Evolutionary conservation across 35 echinoderm and acorn worm genomes (phyloP).

Genomic region (Apostichopus parvimensis): DNA sequence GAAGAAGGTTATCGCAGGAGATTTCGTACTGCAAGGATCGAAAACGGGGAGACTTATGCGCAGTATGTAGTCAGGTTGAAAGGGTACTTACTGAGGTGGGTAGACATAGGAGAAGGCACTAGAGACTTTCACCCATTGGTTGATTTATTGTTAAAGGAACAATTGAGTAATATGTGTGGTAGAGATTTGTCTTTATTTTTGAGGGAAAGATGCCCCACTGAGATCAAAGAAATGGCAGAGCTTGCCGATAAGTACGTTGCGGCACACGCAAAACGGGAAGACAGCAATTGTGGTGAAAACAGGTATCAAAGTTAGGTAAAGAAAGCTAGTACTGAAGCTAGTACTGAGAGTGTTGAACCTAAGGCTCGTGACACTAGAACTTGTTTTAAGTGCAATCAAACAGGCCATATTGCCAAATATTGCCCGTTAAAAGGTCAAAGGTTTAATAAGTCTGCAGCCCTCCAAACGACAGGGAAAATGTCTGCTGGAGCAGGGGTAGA

Average conservation of each 20-base stretch:
- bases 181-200: conserved; percentile 53
- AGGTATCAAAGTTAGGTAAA: no score
- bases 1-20: conserved; percentile 60
- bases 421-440: no score
- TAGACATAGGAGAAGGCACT: conserved; percentile 41
- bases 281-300: no score
- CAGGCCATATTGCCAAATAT: no score
- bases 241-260: conserved; percentile 56
- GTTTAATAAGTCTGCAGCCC: no score
- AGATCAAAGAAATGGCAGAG: conserved; percentile 1
- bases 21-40: conserved; percentile 40
- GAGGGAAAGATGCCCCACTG: conserved; percentile 34
- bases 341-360: no score
- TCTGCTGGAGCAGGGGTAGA: neutral
- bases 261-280: conserved; percentile 13
- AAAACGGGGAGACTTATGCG: conserved; percentile 28
- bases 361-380: no score
- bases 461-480: no score
- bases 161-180: conserved; percentile 8
- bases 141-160: conserved; percentile 59
- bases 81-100: conserved; percentile 53
- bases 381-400: no score
- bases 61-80: conserved; percentile 51
- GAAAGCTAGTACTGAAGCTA: no score
- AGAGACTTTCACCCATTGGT: conserved; percentile 33